Percentiles rank a stretch among this genome's conserved stretches.
Evolutionary conservation across 2,113 vertebrate genomes (phyloP).

Genomic region (Vanacampus margaritifer): DNA sequence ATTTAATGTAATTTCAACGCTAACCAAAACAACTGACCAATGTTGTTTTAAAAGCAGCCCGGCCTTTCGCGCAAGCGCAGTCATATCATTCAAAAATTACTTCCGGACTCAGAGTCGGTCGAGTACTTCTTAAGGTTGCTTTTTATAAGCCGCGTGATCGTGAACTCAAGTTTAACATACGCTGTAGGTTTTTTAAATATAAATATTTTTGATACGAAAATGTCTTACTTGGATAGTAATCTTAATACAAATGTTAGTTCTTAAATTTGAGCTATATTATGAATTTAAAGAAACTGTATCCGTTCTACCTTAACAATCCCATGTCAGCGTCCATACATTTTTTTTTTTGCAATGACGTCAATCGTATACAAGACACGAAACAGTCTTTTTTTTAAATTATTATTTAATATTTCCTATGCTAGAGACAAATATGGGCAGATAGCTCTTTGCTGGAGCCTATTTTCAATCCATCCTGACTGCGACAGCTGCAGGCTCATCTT

Average conservation of each 20-base stretch:
- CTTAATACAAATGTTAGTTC: accelerated
- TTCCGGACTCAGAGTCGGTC: conserved; percentile 43
- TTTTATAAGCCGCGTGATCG: background rate
- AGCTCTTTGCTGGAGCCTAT: conserved; percentile 15
- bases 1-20: no score
- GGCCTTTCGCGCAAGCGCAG: conserved; percentile 4
- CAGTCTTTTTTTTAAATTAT: conserved; percentile 62
- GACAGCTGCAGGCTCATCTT: conserved; percentile 35
- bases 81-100: conserved; percentile 21
- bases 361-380: conserved; percentile 54
- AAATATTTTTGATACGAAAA: background rate
- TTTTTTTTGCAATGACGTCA: conserved; percentile 77
- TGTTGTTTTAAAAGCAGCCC: background rate
- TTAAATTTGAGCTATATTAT: background rate
- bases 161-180: background rate
- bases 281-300: background rate
- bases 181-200: background rate
- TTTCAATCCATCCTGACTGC: conserved; percentile 30
- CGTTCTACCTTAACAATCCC: conserved; percentile 69
- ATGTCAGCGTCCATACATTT: conserved; percentile 62
- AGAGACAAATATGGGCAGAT: conserved; percentile 48
- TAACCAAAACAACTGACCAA: conserved; percentile 11
- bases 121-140: conserved; percentile 46
- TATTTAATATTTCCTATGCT: conserved; percentile 52
- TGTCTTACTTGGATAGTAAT: accelerated